Conservation (phyloP, 1,140 invertebrate genomes). For the Latrodectus geometricus region DNA sequence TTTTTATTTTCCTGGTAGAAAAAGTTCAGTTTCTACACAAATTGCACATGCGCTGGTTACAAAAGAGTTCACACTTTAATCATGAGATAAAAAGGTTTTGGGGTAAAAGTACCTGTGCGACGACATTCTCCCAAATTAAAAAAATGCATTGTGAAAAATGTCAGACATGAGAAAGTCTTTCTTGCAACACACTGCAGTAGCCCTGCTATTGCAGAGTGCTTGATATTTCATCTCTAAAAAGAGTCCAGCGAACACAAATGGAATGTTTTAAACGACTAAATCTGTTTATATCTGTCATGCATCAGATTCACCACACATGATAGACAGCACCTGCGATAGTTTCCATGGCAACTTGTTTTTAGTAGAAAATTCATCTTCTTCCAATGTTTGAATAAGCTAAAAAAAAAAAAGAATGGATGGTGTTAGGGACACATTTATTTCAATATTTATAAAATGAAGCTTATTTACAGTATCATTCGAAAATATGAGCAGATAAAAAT, state of each 20-base stretch:
- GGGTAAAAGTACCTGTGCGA: conserved; percentile 57
- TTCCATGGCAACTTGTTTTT: conserved; percentile 95
- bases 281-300: conserved; percentile 47
- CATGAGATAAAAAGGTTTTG: conserved; percentile 6
- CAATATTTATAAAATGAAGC: too few relatives aligned
- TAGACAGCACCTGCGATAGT: conserved; percentile 93
- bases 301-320: conserved; percentile 76
- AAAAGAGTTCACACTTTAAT: conserved; percentile 5
- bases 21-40: conserved; percentile 31
- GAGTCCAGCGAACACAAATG: conserved; percentile 1
- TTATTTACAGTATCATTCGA: too few relatives aligned
- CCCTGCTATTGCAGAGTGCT: background rate
- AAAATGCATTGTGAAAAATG: background rate
- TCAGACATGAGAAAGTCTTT: background rate
- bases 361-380: conserved; percentile 97
- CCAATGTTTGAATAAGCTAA: conserved; percentile 91
- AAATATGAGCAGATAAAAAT: too few relatives aligned
- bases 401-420: conserved; percentile 44
- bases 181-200: background rate
- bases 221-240: background rate
- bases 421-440: too few relatives aligned
- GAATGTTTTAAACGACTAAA: conserved; percentile 54
- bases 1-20: conserved; percentile 35
- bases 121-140: background rate
- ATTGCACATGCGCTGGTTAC: conserved; percentile 50